phyloP scores from a whole-genome alignment of 1,140 invertebrate species.

The Rhyzopertha dominica region DNA sequence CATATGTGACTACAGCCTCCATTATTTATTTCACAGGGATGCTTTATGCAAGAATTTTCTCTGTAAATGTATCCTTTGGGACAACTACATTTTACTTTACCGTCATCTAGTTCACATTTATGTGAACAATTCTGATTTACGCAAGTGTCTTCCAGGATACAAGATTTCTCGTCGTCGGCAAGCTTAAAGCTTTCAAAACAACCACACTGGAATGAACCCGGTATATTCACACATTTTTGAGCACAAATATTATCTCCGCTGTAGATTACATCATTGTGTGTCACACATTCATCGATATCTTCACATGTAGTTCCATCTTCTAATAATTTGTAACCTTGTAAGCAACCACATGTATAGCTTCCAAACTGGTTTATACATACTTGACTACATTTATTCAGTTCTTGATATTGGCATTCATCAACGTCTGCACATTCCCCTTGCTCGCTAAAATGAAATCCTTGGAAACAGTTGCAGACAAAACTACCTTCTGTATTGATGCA shows the following conservation, averaged over 20 bases:
- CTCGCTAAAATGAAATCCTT: constrained; percentile 37
- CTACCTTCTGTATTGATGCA: constrained; percentile 56
- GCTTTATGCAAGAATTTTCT: constrained; percentile 41
- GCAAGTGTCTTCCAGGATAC: constrained; percentile 53
- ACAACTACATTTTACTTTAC: constrained; percentile 59
- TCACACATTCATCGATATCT: constrained; percentile 64
- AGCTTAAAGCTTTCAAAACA: constrained; percentile 49
- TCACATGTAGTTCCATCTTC: constrained; percentile 45
- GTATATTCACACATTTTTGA: constrained; percentile 57
- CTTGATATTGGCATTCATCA: constrained; percentile 64
- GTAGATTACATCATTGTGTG: constrained; percentile 39
- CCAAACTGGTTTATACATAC: constrained; percentile 47
- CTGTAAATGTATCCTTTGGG: constrained; percentile 65
- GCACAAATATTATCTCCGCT: constrained; percentile 50
- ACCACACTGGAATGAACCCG: constrained; percentile 53
- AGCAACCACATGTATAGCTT: constrained; percentile 58
- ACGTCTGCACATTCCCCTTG: constrained; percentile 57
- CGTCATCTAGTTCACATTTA: constrained; percentile 50
- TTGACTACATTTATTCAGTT: constrained; percentile 44
- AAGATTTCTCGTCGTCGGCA: constrained; percentile 49
- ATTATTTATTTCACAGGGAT: constrained; percentile 60
- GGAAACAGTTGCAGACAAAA: constrained; percentile 57
- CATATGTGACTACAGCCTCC: constrained; percentile 62
- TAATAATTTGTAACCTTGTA: constrained; percentile 49
- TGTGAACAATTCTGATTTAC: constrained; percentile 55